Evolutionary conservation across 2,797 vertebrate genomes (phyloP), one percentile per base, ranked within the genome.

Genomic region (Parambassis ranga): DNA sequence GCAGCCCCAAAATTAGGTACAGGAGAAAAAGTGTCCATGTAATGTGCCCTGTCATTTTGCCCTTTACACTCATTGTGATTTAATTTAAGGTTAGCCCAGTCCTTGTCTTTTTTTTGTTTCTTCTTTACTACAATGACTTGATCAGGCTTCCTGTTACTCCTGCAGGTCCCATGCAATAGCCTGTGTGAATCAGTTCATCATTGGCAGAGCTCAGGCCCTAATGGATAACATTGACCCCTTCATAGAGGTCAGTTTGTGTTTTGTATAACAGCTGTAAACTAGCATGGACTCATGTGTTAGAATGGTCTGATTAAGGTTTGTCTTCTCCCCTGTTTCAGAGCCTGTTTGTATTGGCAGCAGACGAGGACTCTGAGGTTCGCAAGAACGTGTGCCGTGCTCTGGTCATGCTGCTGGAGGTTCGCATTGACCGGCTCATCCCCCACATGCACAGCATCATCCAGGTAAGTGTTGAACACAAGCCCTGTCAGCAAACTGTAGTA

Each of bases 371-470:
- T 0, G 96, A 98, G 81, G 96, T 98, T 55, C 75, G 96, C 7
- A 97, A 97, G 89, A 98, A 98, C 0, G 96, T 98, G 37, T 98
- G 96, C 68, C 81, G 96, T 0, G 96, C 96, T 0, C 86, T 98
- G 63, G 96, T 98, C 76, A 98, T 98, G 96, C 82, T 98, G 53
- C 85, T 98, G 67, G 96, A 98, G 85, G 96, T 98, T 44, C 93
- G 96, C 6, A 94, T 98, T 0, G 96, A 98, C 79, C 90, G 96
- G 19, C 94, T 98, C 15, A 95, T 98, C 66, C 96, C 96, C 0
- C 96, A 98, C 82, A 97, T 98, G 96, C 95, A 97, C 89, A 98
- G 95, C 84, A 96, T 98, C 71, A 95, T 98, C 68, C 95, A 96
- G 93, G 96, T 97, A 44, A 64, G 44, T 30, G 7, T 18, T 37